phyloP scores from a whole-genome alignment of 2,888 invertebrate genomes.

The Thera britannica region DNA sequence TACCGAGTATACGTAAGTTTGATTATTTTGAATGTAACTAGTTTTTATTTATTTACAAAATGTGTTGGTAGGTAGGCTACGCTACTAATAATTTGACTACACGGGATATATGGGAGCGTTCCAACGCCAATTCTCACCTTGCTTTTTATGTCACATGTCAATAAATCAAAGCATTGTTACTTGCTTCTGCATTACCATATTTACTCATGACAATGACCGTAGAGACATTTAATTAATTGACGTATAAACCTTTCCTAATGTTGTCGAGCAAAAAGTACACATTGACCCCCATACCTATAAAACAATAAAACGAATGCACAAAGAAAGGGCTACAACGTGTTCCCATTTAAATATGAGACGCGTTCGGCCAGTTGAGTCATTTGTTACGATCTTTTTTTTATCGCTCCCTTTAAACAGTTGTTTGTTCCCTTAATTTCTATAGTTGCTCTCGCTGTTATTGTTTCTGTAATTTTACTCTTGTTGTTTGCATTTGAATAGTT shows the following conservation, averaged over 20 bases:
- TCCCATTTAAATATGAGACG: conserved; percentile 75
- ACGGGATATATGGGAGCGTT: conserved; percentile 26
- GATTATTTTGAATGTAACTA: too few relatives aligned
- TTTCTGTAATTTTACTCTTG: conserved; percentile 27
- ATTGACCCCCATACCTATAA: conserved; percentile 77
- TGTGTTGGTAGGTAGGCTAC: too few relatives aligned
- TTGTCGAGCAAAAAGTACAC: conserved; percentile 71
- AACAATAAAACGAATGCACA: conserved; percentile 76
- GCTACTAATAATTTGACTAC: too few relatives aligned
- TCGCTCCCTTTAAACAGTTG: conserved; percentile 58
- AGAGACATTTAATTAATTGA: conserved; percentile 84
- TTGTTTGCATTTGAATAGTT: conserved; percentile 16
- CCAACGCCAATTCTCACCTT: conserved; percentile 73
- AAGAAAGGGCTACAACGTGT: conserved; percentile 80
- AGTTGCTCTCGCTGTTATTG: conserved; percentile 36
- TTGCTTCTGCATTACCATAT: conserved; percentile 77
- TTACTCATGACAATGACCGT: conserved; percentile 82
- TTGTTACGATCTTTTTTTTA: conserved; percentile 74
- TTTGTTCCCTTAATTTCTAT: conserved; percentile 50
- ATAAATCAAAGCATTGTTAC: conserved; percentile 82
- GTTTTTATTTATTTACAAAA: too few relatives aligned
- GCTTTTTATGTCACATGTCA: conserved; percentile 62
- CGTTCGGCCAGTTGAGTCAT: conserved; percentile 73
- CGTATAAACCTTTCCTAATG: conserved; percentile 80
- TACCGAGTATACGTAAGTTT: too few relatives aligned